These are phyloP conservation scores for Oenanthe oenanthe DNA, from an alignment of 2,113 vertebrate species.

Conservation along the genomic window DNA sequence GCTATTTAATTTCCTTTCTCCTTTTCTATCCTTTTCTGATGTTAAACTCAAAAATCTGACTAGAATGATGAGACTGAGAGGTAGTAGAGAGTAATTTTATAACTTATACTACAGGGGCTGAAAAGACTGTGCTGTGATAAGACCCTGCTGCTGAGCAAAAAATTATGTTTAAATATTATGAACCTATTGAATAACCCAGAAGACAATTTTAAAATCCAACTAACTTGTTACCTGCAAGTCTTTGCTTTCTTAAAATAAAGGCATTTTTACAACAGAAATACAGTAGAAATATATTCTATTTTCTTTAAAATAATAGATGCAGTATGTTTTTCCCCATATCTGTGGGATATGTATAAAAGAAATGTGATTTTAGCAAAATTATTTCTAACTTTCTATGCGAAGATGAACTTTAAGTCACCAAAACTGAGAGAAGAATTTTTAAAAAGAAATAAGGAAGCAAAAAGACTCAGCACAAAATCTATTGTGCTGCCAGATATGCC, in stretches of 20 bases:
- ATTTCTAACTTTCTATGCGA: not conserved
- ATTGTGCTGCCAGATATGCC: not conserved
- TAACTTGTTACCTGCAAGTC: not conserved
- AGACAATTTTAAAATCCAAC: not conserved
- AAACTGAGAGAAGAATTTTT: not conserved
- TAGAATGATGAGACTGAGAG: not conserved
- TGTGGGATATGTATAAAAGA: not conserved
- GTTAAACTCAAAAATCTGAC: not conserved
- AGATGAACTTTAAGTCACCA: not conserved
- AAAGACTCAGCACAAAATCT: slow-evolving; percentile 8
- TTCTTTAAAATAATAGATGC: not conserved
- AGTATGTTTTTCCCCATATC: not conserved
- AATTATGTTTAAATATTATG: not conserved
- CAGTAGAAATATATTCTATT: not conserved
- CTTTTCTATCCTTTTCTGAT: not conserved
- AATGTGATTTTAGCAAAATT: not conserved
- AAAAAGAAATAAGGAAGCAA: not conserved
- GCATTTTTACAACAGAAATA: not conserved
- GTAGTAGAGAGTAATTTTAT: not conserved
- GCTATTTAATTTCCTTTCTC: not conserved
- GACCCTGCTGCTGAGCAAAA: not conserved
- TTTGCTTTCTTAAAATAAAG: not conserved
- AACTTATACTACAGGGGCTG: not conserved
- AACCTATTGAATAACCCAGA: not conserved
- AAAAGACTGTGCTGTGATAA: not conserved